Percentiles rank a stretch among this genome's conserved stretches.
These are phyloP conservation scores for Madoqua kirkii DNA, from an alignment of 2,113 vertebrate species.

Conservation along the genomic window DNA sequence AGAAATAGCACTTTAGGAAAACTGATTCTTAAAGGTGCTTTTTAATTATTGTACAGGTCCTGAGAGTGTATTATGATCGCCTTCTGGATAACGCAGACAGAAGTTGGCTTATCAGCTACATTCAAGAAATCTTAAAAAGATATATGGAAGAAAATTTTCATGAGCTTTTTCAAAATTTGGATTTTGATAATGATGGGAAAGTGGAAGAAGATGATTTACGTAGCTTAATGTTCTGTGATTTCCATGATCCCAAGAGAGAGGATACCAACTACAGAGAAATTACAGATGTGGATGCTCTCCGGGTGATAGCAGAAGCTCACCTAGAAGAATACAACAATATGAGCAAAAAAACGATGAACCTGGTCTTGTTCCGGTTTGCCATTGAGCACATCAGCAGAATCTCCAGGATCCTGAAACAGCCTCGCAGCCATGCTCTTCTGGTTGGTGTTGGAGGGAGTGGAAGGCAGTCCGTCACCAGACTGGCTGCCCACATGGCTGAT, in stretches of 20 bases:
- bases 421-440: conserved; percentile 89
- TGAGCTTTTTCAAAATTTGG: conserved; percentile 86
- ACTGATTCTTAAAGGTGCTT: not conserved
- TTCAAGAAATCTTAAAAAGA: conserved; percentile 79
- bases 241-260: conserved; percentile 89
- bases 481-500: conserved; percentile 92
- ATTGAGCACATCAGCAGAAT: conserved; percentile 92
- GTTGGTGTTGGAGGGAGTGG: conserved; percentile 94
- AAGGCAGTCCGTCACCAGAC: conserved; percentile 89
- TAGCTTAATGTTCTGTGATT: conserved; percentile 95
- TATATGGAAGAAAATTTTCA: conserved; percentile 87
- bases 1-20: not conserved
- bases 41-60: conserved; percentile 79
- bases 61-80: conserved; percentile 92
- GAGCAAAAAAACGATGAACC: conserved; percentile 91
- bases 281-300: conserved; percentile 79
- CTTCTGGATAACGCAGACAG: conserved; percentile 87
- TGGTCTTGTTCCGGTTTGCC: conserved; percentile 92
- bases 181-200: conserved; percentile 83
- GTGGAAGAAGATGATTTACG: conserved; percentile 91
- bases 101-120: conserved; percentile 85
- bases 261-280: conserved; percentile 89
- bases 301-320: conserved; percentile 85
- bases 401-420: conserved; percentile 91
- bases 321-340: conserved; percentile 91